phyloP scores from a whole-genome alignment of 2,888 invertebrate genomes.

The Agriopis aurantiaria region DNA sequence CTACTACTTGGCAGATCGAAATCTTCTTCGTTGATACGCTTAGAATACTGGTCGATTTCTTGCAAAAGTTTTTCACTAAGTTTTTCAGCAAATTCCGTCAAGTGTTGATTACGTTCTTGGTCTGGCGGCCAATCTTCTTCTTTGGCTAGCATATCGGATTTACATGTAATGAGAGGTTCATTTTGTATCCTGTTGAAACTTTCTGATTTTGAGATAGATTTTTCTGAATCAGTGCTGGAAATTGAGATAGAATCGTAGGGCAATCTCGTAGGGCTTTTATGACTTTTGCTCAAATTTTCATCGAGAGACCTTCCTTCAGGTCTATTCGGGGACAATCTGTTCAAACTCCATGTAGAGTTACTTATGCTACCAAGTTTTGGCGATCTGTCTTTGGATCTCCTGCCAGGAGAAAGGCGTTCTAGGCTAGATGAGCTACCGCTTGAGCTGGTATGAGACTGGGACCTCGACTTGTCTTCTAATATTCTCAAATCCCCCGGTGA shows the following conservation, averaged over 20 bases:
- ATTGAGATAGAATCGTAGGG: constrained; percentile 83
- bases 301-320: constrained; percentile 82
- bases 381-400: constrained; percentile 82
- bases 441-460: constrained; percentile 82
- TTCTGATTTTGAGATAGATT: constrained; percentile 83
- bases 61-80: constrained; percentile 93
- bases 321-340: constrained; percentile 80
- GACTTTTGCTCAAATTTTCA: constrained; percentile 78
- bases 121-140: constrained; percentile 87
- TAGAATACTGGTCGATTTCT: constrained; percentile 90
- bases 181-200: constrained; percentile 84
- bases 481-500: constrained; percentile 82
- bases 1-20: constrained; percentile 83
- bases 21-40: constrained; percentile 83
- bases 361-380: constrained; percentile 82
- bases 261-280: constrained; percentile 79
- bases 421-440: constrained; percentile 83
- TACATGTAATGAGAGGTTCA: constrained; percentile 82
- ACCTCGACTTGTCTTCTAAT: constrained; percentile 80
- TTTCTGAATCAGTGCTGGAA: constrained; percentile 83
- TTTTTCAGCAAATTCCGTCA: constrained; percentile 93
- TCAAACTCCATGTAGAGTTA: constrained; percentile 84
- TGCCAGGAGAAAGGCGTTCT: constrained; percentile 81
- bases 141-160: constrained; percentile 80
- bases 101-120: constrained; percentile 88